Evolutionary conservation across 2,113 vertebrate species (phyloP), one percentile per base, ranked within the genome.

Genomic region (Alosa alosa): DNA sequence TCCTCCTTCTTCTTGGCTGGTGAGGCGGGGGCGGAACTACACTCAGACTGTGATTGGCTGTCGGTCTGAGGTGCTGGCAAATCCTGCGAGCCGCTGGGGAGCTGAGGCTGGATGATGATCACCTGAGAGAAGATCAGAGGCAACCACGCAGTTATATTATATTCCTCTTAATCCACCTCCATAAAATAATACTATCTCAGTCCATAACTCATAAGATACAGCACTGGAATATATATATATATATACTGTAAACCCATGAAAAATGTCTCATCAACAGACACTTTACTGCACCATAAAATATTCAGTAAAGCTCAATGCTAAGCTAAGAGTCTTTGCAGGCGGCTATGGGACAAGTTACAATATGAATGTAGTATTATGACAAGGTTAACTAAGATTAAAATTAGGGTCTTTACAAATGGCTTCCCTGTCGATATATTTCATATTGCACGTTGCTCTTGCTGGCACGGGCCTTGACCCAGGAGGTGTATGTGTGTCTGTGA

Each of bases 71-170:
- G 94, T 85, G 92, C 95, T 0, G 96, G 94, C 87, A 96, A 96
- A 0, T 92, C 94, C 92, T 97, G 93, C 0, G 88, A 88, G 89
- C 90, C 87, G 91, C 92, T 89, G 84, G 93, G 96, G 84, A 95
- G 95, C 95, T 97, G 97, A 20, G 98, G 97, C 91, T 99, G 98
- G 91, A 99, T 96, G 85, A 99, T 97, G 89, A 99, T 98, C 91
- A 99, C 97, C 98, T 99, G 92, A 84, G 8, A 83, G 86, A 49
- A 84, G 17, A 89, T 44, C 25, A 86, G 55, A 84, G 11, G 20
- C 41, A 47, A 82, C 72, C 36, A 25, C 22, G n/a, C 6, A 0
- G n/a, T 36, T 72, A 72, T 36, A 72, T 31, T 31, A 36, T 25
- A 64, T 39, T 39, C 72, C 3, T 36, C 31, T 39, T 17, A 20